A percentile compares a stretch with the other conserved stretches of the same genome.
These are phyloP conservation scores for Oenanthe melanoleuca DNA, from an alignment of 2,113 vertebrate species.

Conservation along the genomic window DNA sequence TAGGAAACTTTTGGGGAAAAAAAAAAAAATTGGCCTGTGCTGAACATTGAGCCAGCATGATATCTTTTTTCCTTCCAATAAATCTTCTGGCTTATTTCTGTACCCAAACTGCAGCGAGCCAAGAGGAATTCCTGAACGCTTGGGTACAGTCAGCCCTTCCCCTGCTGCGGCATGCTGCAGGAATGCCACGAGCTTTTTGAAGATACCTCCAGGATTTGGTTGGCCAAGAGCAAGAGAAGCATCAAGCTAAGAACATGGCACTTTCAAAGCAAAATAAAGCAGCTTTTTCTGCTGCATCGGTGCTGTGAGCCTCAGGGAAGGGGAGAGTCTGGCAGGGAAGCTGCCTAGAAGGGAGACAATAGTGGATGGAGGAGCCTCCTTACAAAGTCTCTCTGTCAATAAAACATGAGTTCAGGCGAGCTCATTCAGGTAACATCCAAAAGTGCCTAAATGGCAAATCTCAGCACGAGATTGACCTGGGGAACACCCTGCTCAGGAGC, in stretches of 20 bases:
- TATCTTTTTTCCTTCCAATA: constrained; percentile 37
- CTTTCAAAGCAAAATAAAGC: background rate
- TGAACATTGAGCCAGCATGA: background rate
- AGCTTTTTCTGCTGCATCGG: background rate
- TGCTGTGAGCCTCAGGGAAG: background rate
- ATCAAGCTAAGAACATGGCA: background rate
- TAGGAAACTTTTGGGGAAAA: background rate
- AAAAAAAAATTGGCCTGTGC: background rate
- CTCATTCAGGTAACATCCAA: background rate
- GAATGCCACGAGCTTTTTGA: background rate
- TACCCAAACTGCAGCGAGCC: background rate
- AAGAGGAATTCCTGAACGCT: background rate
- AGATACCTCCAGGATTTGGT: background rate
- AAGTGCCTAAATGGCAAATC: background rate
- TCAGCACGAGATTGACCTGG: background rate
- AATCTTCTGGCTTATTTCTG: constrained; percentile 21
- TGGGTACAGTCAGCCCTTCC: background rate
- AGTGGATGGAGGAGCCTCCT: background rate
- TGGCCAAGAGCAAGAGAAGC: background rate
- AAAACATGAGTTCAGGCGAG: background rate
- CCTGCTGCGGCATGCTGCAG: background rate
- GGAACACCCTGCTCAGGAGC: background rate
- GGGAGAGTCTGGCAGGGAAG: background rate
- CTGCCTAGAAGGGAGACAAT: background rate
- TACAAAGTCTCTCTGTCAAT: background rate